Evolutionary conservation across 2,797 vertebrate genomes (phyloP).

Genomic region (Syndactyla subalaris): DNA sequence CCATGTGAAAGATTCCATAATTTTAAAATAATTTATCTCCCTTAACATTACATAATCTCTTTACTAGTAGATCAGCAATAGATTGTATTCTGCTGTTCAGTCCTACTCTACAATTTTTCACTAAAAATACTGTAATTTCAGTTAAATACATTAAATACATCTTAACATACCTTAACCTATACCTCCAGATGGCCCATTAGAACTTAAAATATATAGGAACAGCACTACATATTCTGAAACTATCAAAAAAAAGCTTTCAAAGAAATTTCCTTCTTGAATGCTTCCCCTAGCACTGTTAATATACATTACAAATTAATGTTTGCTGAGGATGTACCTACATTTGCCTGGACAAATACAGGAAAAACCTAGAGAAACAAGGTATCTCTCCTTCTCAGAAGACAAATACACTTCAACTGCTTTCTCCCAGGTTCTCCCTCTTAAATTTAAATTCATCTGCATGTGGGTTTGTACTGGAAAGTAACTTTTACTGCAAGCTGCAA

Average conservation of each 20-base stretch:
- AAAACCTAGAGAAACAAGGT: background rate
- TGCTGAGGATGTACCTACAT: background rate
- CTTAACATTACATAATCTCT: background rate
- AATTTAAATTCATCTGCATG: background rate
- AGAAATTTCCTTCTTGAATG: background rate
- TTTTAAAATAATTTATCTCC: background rate
- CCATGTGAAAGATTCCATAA: background rate
- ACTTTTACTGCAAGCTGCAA: background rate
- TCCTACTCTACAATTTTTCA: background rate
- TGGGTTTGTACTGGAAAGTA: background rate
- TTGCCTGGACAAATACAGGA: background rate
- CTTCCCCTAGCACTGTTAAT: background rate
- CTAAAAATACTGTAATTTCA: rapidly evolving
- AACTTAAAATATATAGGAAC: background rate
- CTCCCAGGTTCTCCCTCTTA: background rate
- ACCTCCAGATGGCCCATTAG: background rate
- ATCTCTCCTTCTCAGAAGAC: background rate
- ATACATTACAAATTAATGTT: rapidly evolving
- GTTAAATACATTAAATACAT: background rate
- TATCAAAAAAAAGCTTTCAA: too few relatives aligned
- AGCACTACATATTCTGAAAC: background rate
- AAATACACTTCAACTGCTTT: background rate
- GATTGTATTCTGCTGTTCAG: background rate
- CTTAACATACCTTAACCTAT: background rate
- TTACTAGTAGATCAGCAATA: background rate